Conservation (phyloP, 2,797 vertebrate species). For the Pantherophis vulpinus region DNA sequence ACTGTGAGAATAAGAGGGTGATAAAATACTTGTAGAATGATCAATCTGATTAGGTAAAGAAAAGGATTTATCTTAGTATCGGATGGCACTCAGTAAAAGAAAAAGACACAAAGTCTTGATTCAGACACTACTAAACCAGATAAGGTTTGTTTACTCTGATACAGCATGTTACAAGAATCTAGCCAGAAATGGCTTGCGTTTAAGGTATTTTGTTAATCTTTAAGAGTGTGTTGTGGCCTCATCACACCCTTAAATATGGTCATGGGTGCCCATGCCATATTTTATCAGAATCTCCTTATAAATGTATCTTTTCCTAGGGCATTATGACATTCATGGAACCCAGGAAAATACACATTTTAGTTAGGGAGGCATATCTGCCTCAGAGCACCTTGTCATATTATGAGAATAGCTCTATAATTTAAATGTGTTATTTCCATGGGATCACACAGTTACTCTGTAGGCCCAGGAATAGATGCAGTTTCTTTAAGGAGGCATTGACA, state of each 20-base stretch:
- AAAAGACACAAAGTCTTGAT: not conserved
- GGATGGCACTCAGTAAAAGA: not conserved
- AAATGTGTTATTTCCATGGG: not conserved
- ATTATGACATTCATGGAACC: not conserved
- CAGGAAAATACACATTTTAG: not conserved
- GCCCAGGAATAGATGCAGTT: not conserved
- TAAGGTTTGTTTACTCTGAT: not conserved
- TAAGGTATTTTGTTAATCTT: not conserved
- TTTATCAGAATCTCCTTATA: not conserved
- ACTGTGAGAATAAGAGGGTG: not conserved
- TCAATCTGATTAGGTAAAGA: not conserved
- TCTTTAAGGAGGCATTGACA: not conserved
- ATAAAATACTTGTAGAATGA: not conserved
- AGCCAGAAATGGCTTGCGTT: not conserved
- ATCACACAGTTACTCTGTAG: not conserved
- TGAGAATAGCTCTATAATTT: not conserved
- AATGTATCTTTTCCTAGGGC: not conserved
- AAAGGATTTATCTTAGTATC: not conserved
- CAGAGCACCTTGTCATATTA: not conserved
- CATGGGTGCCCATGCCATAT: not conserved
- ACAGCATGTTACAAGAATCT: not conserved
- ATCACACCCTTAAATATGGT: not conserved
- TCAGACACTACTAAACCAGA: not conserved
- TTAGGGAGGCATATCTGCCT: not conserved
- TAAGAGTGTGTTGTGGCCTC: not conserved